Evolutionary conservation across 2,797 vertebrate genomes (phyloP).

Genomic region (Thunnus albacares): DNA sequence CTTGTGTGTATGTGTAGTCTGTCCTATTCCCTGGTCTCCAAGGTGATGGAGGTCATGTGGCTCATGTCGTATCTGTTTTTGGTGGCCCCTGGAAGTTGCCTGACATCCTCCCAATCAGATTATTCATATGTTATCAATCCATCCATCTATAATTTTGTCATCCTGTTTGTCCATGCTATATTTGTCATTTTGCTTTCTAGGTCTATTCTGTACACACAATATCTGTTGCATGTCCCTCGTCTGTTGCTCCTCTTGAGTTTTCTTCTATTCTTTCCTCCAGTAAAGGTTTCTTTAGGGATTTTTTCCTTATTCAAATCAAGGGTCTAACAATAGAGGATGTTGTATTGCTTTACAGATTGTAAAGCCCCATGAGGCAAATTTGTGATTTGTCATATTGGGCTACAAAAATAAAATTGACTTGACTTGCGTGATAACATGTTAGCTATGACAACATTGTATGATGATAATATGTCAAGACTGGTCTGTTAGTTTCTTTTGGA

Average conservation of each 20-base stretch:
- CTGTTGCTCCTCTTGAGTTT: background rate
- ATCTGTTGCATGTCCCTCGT: no score
- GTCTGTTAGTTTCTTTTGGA: background rate
- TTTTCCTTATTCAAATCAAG: background rate
- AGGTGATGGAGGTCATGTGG: background rate
- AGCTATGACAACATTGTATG: background rate
- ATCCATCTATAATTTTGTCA: background rate
- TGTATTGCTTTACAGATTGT: no score
- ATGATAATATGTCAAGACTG: background rate
- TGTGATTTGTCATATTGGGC: no score
- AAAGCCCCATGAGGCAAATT: no score
- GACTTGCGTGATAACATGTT: background rate
- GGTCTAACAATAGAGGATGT: background rate
- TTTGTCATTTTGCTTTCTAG: background rate
- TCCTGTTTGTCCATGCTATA: background rate
- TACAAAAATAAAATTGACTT: no score
- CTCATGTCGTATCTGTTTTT: background rate
- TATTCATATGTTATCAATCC: background rate
- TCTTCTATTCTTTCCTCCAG: background rate
- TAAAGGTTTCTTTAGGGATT: background rate
- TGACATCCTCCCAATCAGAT: background rate
- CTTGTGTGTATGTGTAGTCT: background rate
- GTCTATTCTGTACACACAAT: no score
- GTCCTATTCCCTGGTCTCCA: background rate
- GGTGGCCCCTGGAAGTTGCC: background rate